These are phyloP conservation scores for Saccostrea echinata DNA, from an alignment of 1,140 invertebrate species.

Conservation along the genomic window DNA sequence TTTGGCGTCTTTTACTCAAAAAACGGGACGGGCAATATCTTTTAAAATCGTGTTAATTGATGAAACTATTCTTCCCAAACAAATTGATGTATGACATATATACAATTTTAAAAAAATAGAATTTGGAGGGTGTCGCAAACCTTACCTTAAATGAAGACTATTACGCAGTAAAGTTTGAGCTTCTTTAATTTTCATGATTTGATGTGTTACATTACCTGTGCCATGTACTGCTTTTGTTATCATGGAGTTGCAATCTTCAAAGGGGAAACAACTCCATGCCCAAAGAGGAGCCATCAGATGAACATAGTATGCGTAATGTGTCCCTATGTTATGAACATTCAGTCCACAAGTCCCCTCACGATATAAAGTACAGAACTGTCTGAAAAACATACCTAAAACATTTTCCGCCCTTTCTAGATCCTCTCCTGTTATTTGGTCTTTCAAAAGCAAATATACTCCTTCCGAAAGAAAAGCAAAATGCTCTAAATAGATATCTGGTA, in stretches of 20 bases:
- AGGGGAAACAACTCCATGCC: constrained; percentile 41
- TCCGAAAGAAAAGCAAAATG: constrained; percentile 38
- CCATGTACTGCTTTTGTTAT: constrained; percentile 47
- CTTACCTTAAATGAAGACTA: constrained; percentile 10
- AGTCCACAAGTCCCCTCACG: constrained; percentile 7
- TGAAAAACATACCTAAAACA: constrained; percentile 28
- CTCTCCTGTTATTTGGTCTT: not conserved
- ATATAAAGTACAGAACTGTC: not conserved
- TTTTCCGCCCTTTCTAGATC: constrained; percentile 18
- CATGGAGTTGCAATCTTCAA: constrained; percentile 44
- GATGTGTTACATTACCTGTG: constrained; percentile 46
- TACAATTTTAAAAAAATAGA: too few species aligned
- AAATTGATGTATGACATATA: too few species aligned
- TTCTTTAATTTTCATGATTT: not conserved
- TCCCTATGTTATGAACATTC: constrained; percentile 40
- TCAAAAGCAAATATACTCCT: constrained; percentile 27
- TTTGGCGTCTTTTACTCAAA: too few species aligned
- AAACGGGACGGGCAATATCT: too few species aligned
- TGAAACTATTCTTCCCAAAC: too few species aligned
- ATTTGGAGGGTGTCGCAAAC: too few species aligned
- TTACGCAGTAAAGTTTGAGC: not conserved
- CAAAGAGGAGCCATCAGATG: constrained; percentile 45
- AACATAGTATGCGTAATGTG: constrained; percentile 57
- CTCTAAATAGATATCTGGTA: constrained; percentile 39
- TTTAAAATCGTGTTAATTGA: too few species aligned